Evolutionary conservation across 2,113 vertebrate genomes (phyloP).

Genomic region (Amazona guildingii): DNA sequence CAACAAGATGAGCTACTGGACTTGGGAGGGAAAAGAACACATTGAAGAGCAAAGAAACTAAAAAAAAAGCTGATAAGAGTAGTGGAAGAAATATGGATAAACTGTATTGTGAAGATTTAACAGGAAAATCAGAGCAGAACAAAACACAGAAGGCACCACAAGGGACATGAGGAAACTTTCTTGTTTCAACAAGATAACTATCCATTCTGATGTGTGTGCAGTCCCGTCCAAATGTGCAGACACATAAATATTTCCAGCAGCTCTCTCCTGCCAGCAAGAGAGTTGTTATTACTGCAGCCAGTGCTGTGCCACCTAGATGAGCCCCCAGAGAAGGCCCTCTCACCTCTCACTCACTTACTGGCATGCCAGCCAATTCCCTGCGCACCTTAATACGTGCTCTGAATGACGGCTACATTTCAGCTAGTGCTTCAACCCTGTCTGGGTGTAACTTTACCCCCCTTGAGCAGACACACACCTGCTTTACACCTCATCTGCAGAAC

Average conservation of each 20-base stretch:
- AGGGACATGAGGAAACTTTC: background rate
- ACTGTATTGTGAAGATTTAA: background rate
- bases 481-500: background rate
- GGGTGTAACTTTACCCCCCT: conserved; percentile 27
- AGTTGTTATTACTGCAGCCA: background rate
- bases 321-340: conserved; percentile 12
- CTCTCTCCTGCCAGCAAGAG: background rate
- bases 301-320: background rate
- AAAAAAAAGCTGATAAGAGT: background rate
- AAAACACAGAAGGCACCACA: background rate
- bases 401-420: background rate
- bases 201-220: background rate
- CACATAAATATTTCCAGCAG: conserved; percentile 18
- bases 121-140: background rate
- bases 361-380: background rate
- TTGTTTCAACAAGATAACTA: background rate
- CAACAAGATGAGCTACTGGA: background rate
- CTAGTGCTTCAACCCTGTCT: background rate
- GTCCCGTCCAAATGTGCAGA: background rate
- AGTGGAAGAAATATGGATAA: background rate
- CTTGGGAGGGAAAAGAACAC: background rate
- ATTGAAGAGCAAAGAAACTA: background rate
- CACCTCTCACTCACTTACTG: background rate
- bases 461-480: conserved; percentile 6
- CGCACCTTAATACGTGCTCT: background rate